Base-by-base conservation (phyloP, 2,888 invertebrate species). In the Cataglyphis cursor region DNA sequence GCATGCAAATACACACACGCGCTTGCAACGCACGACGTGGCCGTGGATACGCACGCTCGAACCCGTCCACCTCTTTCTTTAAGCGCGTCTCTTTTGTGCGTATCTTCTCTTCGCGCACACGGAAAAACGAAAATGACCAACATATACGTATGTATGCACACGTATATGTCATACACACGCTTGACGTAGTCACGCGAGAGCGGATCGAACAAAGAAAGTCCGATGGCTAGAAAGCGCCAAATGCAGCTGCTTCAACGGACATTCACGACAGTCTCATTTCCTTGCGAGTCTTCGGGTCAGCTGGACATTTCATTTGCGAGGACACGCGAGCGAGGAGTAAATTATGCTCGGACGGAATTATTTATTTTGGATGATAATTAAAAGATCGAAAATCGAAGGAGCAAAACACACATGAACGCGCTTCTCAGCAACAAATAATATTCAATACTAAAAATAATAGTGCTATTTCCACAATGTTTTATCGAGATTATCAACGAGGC, bases 101-200 rank as follows among this genome's bases (percentile, higher is more conserved):
- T 51, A 51, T 51, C 72, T 59, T 24, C 24, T 59, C 28, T 31
- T 5, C n/a, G 64, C 41, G 54, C 82, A 21, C 41, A 44, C 59
- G 64, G 31, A 84, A 41, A 54, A 57, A 73, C 61, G 62, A 78
- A 65, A 83, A 72, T 81, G 44, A 72, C 70, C 65, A 81, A 48
- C 62, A 66, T 28, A 51, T 18, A 18, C 1, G 48, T 51, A 15
- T 44, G 1, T 41, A 41, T 12, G 41, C 15, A 51, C 44, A 1
- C 44, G 15, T 44, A 44, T 12, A 44, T 38, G 9, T 38, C 9
- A 38, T 38, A 44, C 2, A 44, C 2, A 24, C 72, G 62, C 66
- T 38, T 61, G 78, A 59, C 54, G 72, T 64, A 87, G 89, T 92
- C 92, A 90, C 88, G 89, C 87, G 85, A 91, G 90, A 88, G 57